These are phyloP conservation scores for Aurelia aurita complex sp. Pacific DNA, from an alignment of 30 jellyfish, hydroid and myxozoan species.

Conservation along the genomic window DNA sequence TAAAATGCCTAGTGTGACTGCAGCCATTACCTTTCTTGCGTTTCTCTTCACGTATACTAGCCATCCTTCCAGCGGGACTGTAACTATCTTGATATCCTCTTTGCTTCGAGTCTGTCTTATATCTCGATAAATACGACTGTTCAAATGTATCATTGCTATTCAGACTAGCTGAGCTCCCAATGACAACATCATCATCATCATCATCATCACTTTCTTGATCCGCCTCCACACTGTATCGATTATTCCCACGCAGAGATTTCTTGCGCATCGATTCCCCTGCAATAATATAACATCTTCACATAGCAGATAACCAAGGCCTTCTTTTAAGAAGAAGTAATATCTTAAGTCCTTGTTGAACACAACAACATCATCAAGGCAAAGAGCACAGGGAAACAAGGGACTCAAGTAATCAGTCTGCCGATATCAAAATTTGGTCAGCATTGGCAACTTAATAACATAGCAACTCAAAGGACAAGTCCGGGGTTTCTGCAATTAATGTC, in stretches of 20 bases:
- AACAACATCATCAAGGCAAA: too few species aligned
- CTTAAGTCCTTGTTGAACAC: too few species aligned
- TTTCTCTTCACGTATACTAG: slow-evolving; percentile 52
- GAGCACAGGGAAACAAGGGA: too few species aligned
- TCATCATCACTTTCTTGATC: slow-evolving; percentile 70
- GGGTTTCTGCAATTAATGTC: too few species aligned
- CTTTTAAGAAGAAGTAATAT: neutral
- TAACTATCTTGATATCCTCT: neutral
- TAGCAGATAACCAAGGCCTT: neutral
- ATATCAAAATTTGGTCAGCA: neutral
- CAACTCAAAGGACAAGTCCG: too few species aligned
- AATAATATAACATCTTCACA: neutral
- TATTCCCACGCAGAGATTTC: neutral
- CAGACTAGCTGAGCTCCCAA: slow-evolving; percentile 52
- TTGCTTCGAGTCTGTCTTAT: slow-evolving; percentile 10
- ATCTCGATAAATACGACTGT: slow-evolving; percentile 37
- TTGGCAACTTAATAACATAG: neutral
- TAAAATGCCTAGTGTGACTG: neutral
- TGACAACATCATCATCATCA: slow-evolving; percentile 74
- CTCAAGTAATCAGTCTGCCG: too few species aligned
- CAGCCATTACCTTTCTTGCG: slow-evolving; percentile 20
- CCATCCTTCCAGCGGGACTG: slow-evolving; percentile 17
- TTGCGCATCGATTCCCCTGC: neutral
- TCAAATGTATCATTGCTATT: slow-evolving; percentile 52
- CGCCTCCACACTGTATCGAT: slow-evolving; percentile 12